Evolutionary conservation across 2,888 invertebrate species (phyloP).

Genomic region (Hypolimnas misippus): DNA sequence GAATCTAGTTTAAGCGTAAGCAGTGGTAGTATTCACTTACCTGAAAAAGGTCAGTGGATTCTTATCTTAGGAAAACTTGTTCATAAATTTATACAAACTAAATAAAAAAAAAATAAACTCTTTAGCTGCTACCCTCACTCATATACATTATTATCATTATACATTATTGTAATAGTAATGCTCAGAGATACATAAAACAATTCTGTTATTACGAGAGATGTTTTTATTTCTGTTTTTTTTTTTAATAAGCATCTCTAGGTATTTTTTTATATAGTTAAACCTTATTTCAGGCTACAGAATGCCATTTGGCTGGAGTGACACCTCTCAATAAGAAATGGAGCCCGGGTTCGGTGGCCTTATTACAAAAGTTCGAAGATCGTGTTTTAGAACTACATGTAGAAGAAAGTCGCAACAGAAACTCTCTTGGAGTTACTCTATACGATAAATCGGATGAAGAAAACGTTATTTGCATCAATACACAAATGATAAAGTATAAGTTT

Average conservation of each 20-base stretch:
- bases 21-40: slow-evolving; percentile 67
- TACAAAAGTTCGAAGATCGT: slow-evolving; percentile 54
- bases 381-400: slow-evolving; percentile 63
- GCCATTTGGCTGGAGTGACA: slow-evolving; percentile 71
- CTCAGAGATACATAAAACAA: no score
- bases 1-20: slow-evolving; percentile 60
- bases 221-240: no score
- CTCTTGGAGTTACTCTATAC: slow-evolving; percentile 66
- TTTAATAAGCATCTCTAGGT: no score
- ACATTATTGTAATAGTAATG: no score
- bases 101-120: no score
- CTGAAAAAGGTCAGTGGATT: slow-evolving; percentile 81
- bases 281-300: slow-evolving; percentile 63
- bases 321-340: slow-evolving; percentile 71
- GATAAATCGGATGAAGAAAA: slow-evolving; percentile 57
- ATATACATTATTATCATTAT: no score
- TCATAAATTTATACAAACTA: no score
- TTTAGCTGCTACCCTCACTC: no score
- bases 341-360: slow-evolving; percentile 58
- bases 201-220: no score
- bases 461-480: slow-evolving; percentile 63
- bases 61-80: no score
- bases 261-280: not conserved
- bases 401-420: slow-evolving; percentile 56
- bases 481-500: slow-evolving; percentile 71